Conservation (phyloP, 2,113 vertebrate genomes). For the Notothenia coriiceps region DNA sequence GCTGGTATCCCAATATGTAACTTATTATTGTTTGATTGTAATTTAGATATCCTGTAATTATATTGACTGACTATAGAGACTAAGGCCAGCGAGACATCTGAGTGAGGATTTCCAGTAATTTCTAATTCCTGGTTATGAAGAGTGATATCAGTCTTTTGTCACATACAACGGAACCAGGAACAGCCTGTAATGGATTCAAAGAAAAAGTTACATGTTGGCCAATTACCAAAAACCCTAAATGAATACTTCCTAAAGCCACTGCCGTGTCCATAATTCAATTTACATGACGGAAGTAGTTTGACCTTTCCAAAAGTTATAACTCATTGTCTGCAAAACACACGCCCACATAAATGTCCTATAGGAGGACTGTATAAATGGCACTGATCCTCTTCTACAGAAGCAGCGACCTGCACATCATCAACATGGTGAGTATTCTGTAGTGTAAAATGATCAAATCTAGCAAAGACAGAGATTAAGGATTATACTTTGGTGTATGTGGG, state of each 20-base stretch:
- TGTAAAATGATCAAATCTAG: not conserved
- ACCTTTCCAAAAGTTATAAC: constrained; percentile 14
- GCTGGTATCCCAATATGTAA: not conserved
- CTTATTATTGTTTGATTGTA: not conserved
- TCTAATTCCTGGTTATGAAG: not conserved
- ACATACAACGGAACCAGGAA: not conserved
- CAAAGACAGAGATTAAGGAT: not conserved
- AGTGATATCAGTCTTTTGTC: not conserved
- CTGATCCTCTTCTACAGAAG: not conserved
- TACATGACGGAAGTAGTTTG: constrained; percentile 6
- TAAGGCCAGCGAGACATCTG: not conserved
- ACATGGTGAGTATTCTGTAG: constrained; percentile 63
- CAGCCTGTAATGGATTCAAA: not conserved
- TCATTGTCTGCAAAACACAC: not conserved
- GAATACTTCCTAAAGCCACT: constrained; percentile 8
- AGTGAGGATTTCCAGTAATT: constrained; percentile 1
- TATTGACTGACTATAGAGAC: not conserved
- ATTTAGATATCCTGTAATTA: not conserved
- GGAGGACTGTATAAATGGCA: constrained; percentile 16
- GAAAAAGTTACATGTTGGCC: not conserved
- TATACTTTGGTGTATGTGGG: not conserved
- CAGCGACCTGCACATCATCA: constrained; percentile 33
- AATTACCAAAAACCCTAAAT: not conserved
- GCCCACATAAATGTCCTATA: constrained; percentile 1
- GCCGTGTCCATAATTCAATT: accelerated